These are phyloP conservation scores for Drosophila kanekoi DNA, from an alignment of 2,888 invertebrate species.

Conservation along the genomic window DNA sequence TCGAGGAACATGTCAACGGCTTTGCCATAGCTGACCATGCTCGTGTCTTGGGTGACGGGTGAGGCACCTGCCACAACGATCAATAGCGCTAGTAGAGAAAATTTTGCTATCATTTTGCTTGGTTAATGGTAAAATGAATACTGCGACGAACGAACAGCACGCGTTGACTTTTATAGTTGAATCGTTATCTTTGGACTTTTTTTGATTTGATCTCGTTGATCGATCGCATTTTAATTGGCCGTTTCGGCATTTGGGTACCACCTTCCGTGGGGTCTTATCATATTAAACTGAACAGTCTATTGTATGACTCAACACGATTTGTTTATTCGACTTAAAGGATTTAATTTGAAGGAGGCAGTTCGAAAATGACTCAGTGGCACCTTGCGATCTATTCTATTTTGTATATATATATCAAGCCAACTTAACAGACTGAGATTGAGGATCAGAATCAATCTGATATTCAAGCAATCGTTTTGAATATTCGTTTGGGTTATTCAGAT, in stretches of 20 bases:
- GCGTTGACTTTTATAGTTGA: slow-evolving; percentile 37
- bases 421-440: no score
- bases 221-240: slow-evolving; percentile 32
- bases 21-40: slow-evolving; percentile 43
- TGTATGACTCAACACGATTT: slow-evolving; percentile 7
- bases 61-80: slow-evolving; percentile 3
- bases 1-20: slow-evolving; percentile 51
- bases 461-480: no score
- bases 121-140: slow-evolving; percentile 1
- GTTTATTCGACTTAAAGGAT: slow-evolving; percentile 2
- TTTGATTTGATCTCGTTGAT: slow-evolving; percentile 15
- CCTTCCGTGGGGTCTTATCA: slow-evolving; percentile 8
- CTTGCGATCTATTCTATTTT: background rate
- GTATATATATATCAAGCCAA: no score
- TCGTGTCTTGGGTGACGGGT: slow-evolving; percentile 32
- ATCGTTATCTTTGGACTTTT: slow-evolving; percentile 19
- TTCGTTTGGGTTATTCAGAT: no score
- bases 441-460: no score
- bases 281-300: slow-evolving; percentile 6
- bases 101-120: slow-evolving; percentile 27
- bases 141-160: slow-evolving; percentile 7
- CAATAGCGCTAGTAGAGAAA: slow-evolving; percentile 18
- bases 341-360: slow-evolving; percentile 4
- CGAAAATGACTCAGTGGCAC: background rate
- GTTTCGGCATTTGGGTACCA: background rate